phyloP scores from a whole-genome alignment of 2,113 vertebrate genomes.

The Myrmecobius fasciatus region DNA sequence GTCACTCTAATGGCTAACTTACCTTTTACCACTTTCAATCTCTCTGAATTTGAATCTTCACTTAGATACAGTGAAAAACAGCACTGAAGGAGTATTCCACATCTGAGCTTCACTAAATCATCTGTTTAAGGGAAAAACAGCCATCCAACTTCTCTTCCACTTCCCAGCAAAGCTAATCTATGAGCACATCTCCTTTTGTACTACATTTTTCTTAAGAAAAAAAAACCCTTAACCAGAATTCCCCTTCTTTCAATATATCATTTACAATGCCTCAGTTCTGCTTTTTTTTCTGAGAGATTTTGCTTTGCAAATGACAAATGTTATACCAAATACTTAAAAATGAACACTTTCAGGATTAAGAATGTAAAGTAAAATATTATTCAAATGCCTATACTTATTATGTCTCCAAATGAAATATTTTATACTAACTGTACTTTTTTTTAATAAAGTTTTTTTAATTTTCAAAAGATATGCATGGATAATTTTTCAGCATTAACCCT shows the following conservation, averaged over 20 bases:
- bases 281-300: slow-evolving; percentile 72
- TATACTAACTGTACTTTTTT: neutral
- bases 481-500: too few relatives aligned
- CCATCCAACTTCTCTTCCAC: neutral
- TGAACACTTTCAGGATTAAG: neutral
- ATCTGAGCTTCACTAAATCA: neutral
- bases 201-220: slow-evolving; percentile 60
- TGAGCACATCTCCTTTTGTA: slow-evolving; percentile 3
- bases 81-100: neutral
- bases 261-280: slow-evolving; percentile 65
- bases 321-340: neutral
- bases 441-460: too few relatives aligned
- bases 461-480: too few relatives aligned
- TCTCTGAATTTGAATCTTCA: neutral
- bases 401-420: neutral
- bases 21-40: neutral
- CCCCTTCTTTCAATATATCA: slow-evolving; percentile 55
- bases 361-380: slow-evolving; percentile 1
- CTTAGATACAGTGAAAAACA: neutral
- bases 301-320: slow-evolving; percentile 67
- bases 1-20: neutral
- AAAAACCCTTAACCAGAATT: slow-evolving; percentile 57
- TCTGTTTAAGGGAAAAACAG: neutral
- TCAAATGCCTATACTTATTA: neutral
- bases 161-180: neutral